Percentiles rank a stretch among this genome's conserved stretches.
These are phyloP conservation scores for Saimiri boliviensis DNA, from an alignment of 2,113 vertebrate species.

Conservation along the genomic window DNA sequence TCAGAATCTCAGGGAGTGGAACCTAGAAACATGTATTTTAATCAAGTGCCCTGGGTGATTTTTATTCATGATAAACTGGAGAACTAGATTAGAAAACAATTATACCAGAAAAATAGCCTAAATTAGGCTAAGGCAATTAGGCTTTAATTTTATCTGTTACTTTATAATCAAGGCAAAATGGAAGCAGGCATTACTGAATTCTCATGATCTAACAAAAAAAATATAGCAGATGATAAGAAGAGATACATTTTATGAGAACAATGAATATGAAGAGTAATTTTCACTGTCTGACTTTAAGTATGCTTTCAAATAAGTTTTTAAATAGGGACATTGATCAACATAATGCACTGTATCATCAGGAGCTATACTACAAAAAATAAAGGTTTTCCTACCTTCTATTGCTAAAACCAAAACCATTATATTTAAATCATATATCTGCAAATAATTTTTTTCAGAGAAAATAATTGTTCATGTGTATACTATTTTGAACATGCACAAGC, in stretches of 20 bases:
- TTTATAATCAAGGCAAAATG: constrained; percentile 10
- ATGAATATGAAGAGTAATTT: constrained; percentile 49
- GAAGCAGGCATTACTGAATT: not conserved
- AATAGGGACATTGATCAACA: constrained; percentile 47
- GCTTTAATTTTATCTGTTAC: constrained; percentile 8
- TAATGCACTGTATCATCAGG: constrained; percentile 39
- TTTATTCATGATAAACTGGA: not conserved
- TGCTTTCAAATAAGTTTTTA: constrained; percentile 33
- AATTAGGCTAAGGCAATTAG: constrained; percentile 25
- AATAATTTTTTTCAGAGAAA: not conserved
- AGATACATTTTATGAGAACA: not conserved
- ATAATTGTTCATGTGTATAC: not conserved
- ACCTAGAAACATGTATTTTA: not conserved
- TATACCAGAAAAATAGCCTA: not conserved
- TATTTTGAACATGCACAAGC: not conserved
- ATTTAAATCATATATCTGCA: constrained; percentile 8
- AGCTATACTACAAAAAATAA: constrained; percentile 34
- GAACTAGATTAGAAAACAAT: constrained; percentile 7
- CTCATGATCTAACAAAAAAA: constrained; percentile 29
- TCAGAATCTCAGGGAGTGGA: not conserved
- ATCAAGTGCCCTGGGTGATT: not conserved
- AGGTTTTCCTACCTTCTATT: not conserved
- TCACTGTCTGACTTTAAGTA: constrained; percentile 35
- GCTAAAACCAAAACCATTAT: not conserved
- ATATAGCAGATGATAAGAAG: not conserved